Percentiles rank a stretch among this genome's conserved stretches.
Conservation (phyloP, 2,797 vertebrate species). For the Hypotaenidia okinawae region DNA sequence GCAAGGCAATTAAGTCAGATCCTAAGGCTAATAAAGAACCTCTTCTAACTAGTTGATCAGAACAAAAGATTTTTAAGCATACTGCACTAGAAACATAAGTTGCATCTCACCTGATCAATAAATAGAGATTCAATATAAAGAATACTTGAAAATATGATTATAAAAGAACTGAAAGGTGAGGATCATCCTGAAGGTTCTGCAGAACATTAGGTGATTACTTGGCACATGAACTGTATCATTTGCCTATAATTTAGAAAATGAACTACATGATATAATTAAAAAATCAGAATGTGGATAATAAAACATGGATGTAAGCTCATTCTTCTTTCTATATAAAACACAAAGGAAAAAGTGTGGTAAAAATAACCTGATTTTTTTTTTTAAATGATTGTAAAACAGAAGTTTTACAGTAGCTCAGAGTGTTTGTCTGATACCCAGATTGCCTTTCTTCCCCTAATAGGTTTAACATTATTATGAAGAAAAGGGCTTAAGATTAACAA, state of each 20-base stretch:
- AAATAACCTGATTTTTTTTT: not conserved
- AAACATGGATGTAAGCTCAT: not conserved
- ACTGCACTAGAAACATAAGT: not conserved
- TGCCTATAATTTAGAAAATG: not conserved
- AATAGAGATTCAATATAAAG: not conserved
- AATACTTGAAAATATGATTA: not conserved
- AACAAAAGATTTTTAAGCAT: not conserved
- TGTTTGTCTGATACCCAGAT: not conserved
- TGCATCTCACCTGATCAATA: not conserved
- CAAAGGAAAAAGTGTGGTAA: not conserved
- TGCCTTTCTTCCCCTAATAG: not conserved
- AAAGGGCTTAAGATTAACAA: not conserved
- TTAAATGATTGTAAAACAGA: not conserved
- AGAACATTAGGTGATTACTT: not conserved
- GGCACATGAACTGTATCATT: not conserved
- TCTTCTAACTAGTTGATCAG: not conserved
- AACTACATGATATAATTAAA: not conserved
- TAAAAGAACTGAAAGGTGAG: not conserved
- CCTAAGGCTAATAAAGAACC: not conserved
- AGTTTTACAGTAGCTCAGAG: not conserved
- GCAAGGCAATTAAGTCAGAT: not conserved
- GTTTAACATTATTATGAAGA: not conserved
- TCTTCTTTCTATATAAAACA: not conserved
- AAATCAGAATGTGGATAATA: not conserved
- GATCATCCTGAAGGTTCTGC: not conserved